Evolutionary conservation across 2,113 vertebrate genomes (phyloP).

Genomic region (Piprites chloris): DNA sequence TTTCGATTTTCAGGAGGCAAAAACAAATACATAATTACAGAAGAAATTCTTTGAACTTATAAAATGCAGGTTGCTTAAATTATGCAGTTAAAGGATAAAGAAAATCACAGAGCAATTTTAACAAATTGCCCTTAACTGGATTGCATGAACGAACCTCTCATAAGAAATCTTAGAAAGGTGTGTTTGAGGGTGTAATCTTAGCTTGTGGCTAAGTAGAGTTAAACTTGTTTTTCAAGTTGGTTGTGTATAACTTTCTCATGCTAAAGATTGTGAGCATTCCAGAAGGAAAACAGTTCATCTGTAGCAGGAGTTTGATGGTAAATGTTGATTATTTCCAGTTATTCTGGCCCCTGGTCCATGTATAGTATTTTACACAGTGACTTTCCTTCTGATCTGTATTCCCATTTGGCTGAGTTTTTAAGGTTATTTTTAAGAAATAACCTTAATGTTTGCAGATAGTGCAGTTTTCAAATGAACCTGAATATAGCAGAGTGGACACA

Average conservation of each 20-base stretch:
- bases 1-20: slow-evolving; percentile 46
- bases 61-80: slow-evolving; percentile 63
- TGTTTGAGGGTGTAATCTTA: slow-evolving; percentile 77
- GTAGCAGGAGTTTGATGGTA: slow-evolving; percentile 51
- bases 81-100: slow-evolving; percentile 61
- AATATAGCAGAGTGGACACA: background rate
- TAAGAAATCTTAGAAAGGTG: slow-evolving; percentile 72
- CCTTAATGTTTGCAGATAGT: background rate
- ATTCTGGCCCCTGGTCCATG: background rate
- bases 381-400: background rate
- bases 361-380: background rate
- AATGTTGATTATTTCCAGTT: slow-evolving; percentile 48
- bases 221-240: slow-evolving; percentile 81
- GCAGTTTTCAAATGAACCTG: background rate
- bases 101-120: slow-evolving; percentile 70
- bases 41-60: slow-evolving; percentile 52
- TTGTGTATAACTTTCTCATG: slow-evolving; percentile 78
- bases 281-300: slow-evolving; percentile 52
- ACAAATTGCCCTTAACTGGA: slow-evolving; percentile 69
- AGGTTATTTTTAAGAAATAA: background rate
- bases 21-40: slow-evolving; percentile 40
- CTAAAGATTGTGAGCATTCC: slow-evolving; percentile 73
- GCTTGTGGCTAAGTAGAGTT: slow-evolving; percentile 67
- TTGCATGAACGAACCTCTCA: slow-evolving; percentile 64
- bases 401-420: background rate